phyloP scores from a whole-genome alignment of 2,888 invertebrate species.

The Phlogophora meticulosa region DNA sequence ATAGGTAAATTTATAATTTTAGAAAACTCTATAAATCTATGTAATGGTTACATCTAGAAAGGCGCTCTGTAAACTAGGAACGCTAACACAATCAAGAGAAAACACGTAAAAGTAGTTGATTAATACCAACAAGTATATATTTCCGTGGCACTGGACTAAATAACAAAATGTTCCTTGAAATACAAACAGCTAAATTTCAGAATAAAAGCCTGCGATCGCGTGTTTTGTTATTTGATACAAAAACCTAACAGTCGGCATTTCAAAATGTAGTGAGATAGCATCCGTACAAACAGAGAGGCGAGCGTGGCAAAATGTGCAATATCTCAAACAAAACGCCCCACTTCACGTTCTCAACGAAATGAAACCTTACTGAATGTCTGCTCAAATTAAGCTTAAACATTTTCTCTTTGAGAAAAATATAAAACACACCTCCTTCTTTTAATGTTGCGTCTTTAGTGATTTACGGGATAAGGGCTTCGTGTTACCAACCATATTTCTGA shows the following conservation, averaged over 20 bases:
- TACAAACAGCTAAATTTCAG: conserved; percentile 38
- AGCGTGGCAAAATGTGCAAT: conserved; percentile 75
- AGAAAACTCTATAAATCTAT: not conserved
- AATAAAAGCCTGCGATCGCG: conserved; percentile 56
- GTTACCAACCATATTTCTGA: conserved; percentile 54
- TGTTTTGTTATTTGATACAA: conserved; percentile 61
- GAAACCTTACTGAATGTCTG: conserved; percentile 73
- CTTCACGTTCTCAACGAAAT: conserved; percentile 73
- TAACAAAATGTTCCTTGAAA: conserved; percentile 37
- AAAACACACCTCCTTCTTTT: conserved; percentile 66
- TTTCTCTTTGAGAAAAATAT: conserved; percentile 73
- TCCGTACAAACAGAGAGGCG: conserved; percentile 61
- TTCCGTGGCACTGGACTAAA: conserved; percentile 28
- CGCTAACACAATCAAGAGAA: conserved; percentile 10
- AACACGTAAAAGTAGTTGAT: conserved; percentile 16
- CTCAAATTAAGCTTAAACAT: conserved; percentile 78
- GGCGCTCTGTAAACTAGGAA: not conserved
- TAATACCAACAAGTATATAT: conserved; percentile 27
- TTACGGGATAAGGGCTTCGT: conserved; percentile 66
- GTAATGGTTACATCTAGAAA: not conserved
- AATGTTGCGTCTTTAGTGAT: conserved; percentile 69
- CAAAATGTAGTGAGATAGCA: conserved; percentile 59
- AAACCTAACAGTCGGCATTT: conserved; percentile 57
- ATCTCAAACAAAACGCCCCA: conserved; percentile 74
- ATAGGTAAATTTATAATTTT: conserved; percentile 5